Percentiles rank a stretch among this genome's conserved stretches.
phyloP scores from a whole-genome alignment of 1,140 invertebrate species.

The Triops cancriformis region DNA sequence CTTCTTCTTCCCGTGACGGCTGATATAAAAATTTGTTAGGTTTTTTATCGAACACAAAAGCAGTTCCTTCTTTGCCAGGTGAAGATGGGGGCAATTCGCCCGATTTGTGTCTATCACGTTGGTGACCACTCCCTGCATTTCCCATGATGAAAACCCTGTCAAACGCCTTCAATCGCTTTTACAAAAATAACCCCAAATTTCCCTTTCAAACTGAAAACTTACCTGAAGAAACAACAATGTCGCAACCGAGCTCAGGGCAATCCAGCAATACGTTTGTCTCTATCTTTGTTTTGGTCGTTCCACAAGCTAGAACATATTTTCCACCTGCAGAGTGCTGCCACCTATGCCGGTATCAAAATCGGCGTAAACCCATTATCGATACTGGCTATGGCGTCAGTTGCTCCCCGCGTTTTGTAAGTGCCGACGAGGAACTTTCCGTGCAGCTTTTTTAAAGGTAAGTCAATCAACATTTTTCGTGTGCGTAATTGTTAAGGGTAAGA shows the following conservation, averaged over 20 bases:
- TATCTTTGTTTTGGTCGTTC: neutral
- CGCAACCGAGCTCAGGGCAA: neutral
- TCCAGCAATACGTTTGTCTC: neutral
- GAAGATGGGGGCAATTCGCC: constrained; percentile 53
- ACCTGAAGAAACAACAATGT: neutral
- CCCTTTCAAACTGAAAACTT: neutral
- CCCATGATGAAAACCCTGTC: constrained; percentile 47
- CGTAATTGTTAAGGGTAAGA: neutral
- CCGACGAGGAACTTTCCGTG: neutral
- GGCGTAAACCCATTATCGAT: neutral
- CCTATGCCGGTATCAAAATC: neutral
- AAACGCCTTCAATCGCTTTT: too few relatives aligned
- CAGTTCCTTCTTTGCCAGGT: constrained; percentile 65
- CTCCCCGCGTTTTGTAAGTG: constrained; percentile 8
- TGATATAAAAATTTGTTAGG: constrained; percentile 52
- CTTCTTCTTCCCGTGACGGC: constrained; percentile 61
- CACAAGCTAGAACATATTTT: neutral
- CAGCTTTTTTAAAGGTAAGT: neutral
- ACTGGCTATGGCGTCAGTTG: neutral
- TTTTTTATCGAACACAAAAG: constrained; percentile 76
- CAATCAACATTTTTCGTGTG: neutral
- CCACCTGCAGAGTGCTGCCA: neutral
- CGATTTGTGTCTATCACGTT: constrained; percentile 53
- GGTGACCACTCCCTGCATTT: constrained; percentile 56
- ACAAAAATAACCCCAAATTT: too few relatives aligned